Evolutionary conservation across 2,113 vertebrate species (phyloP).

Genomic region (Phrynosoma platyrhinos): DNA sequence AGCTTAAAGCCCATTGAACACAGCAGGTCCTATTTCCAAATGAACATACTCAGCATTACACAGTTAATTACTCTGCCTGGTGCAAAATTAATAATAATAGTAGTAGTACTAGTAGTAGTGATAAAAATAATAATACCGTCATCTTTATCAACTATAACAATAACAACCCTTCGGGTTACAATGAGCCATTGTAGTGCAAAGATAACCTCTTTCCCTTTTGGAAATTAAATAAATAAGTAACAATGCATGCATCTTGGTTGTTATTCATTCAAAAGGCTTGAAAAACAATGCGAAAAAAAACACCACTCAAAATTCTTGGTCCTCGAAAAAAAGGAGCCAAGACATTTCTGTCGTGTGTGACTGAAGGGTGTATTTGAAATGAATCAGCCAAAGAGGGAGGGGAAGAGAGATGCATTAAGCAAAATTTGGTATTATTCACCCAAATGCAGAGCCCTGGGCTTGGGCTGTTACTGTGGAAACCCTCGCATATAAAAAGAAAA

Average conservation of each 20-base stretch:
- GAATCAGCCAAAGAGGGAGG: neutral
- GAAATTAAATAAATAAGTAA: neutral
- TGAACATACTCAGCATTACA: no score
- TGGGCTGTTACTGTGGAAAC: constrained; percentile 77
- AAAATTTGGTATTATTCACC: constrained; percentile 66
- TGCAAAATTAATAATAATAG: neutral
- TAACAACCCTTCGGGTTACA: no score
- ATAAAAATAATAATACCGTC: no score
- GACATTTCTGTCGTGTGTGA: neutral
- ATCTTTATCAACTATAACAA: no score
- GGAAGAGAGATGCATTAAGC: constrained; percentile 34
- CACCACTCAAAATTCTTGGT: no score
- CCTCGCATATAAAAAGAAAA: constrained; percentile 58
- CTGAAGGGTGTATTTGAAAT: constrained; percentile 12
- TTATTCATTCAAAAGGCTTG: neutral
- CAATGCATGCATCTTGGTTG: no score
- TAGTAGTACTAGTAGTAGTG: no score
- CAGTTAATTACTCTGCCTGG: neutral
- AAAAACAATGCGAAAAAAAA: no score
- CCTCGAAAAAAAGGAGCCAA: neutral
- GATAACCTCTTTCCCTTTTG: neutral
- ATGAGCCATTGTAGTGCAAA: neutral
- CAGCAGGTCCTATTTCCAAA: no score
- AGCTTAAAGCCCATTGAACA: no score
- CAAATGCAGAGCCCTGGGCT: constrained; percentile 56